Evolutionary conservation across 2,888 invertebrate species (phyloP).

Genomic region (Drepana falcataria): DNA sequence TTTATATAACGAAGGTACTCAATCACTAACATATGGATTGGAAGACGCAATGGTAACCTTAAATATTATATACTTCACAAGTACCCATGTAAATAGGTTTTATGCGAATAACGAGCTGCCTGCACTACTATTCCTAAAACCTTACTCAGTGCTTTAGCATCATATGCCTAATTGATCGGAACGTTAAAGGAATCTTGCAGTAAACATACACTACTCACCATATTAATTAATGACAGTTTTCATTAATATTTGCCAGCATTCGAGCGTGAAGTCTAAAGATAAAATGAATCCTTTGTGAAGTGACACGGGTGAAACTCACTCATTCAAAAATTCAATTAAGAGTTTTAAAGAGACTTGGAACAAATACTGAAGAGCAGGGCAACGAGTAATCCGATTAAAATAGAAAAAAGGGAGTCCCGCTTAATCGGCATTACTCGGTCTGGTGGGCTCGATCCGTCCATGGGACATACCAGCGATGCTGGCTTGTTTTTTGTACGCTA

Average conservation of each 20-base stretch:
- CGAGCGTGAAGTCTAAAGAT: neutral
- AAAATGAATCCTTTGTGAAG: neutral
- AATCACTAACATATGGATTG: too few relatives aligned
- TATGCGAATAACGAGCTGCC: too few relatives aligned
- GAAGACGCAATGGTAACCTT: too few relatives aligned
- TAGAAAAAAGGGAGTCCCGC: conserved; percentile 23
- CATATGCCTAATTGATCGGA: too few relatives aligned
- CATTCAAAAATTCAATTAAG: conserved; percentile 51
- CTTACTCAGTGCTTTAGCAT: too few relatives aligned
- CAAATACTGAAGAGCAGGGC: conserved; percentile 41
- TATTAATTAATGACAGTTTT: neutral
- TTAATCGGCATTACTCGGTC: conserved; percentile 61
- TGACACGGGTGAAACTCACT: conserved; percentile 21
- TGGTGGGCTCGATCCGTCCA: conserved; percentile 35
- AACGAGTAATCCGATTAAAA: conserved; percentile 39
- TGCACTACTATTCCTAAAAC: too few relatives aligned
- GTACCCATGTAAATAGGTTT: too few relatives aligned
- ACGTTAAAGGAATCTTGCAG: neutral
- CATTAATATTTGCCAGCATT: neutral
- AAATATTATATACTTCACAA: too few relatives aligned
- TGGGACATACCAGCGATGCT: conserved; percentile 16
- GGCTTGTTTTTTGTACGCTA: conserved; percentile 7
- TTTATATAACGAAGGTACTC: too few relatives aligned
- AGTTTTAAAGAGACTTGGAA: conserved; percentile 18
- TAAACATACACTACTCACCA: neutral